Percentiles rank a stretch among this genome's conserved stretches.
Evolutionary conservation across 2,888 invertebrate genomes (phyloP).

Genomic region (Lasioglossum pauxillum): DNA sequence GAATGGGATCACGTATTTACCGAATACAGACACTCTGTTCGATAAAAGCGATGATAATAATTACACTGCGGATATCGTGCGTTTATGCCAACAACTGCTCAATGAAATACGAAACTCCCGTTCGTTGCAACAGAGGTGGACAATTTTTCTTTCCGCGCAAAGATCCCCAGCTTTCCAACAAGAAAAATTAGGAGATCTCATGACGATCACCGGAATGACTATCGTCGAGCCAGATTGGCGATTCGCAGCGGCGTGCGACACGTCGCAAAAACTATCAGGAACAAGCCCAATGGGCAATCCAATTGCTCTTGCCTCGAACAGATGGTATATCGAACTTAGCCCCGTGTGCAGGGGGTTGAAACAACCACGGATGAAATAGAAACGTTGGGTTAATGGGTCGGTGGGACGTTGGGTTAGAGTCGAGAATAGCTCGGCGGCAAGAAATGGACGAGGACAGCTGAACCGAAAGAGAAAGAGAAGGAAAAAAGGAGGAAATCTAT

Average conservation of each 20-base stretch:
- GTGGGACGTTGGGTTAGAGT: conserved; percentile 15
- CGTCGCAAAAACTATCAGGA: background rate
- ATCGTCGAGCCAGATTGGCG: background rate
- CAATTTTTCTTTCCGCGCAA: background rate
- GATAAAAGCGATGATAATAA: background rate
- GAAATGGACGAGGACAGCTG: background rate
- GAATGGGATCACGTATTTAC: background rate
- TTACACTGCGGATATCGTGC: background rate
- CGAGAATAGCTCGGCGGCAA: background rate
- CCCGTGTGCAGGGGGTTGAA: background rate
- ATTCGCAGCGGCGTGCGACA: background rate
- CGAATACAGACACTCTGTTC: no score
- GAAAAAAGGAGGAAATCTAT: conserved; percentile 69
- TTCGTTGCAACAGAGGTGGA: background rate
- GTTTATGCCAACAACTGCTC: background rate
- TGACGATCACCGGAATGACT: background rate
- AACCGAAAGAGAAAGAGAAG: conserved; percentile 17
- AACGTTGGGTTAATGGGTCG: conserved; percentile 43
- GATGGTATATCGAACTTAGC: conserved; percentile 6
- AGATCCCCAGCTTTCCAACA: background rate
- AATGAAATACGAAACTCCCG: background rate
- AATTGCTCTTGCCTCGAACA: conserved; percentile 9
- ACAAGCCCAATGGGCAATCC: background rate
- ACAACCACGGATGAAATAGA: conserved; percentile 35
- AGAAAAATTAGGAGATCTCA: background rate